phyloP scores from a whole-genome alignment of 1,140 invertebrate genomes.

The Diabrotica virgifera region DNA sequence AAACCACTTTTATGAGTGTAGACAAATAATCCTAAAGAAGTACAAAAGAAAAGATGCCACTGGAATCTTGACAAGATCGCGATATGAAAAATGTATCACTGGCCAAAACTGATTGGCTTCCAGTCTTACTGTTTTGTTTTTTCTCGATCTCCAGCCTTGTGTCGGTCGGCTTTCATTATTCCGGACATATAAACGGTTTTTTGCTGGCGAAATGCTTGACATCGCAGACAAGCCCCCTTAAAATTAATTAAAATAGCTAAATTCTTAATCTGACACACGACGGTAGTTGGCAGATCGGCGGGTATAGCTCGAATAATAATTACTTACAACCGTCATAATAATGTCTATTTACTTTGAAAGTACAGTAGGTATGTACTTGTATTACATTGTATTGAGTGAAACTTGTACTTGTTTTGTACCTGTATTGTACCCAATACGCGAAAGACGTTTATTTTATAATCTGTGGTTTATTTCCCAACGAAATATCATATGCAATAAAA shows the following conservation, averaged over 20 bases:
- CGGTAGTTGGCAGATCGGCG: background rate
- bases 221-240: slow-evolving; percentile 24
- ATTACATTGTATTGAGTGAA: too few species aligned
- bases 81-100: slow-evolving; percentile 35
- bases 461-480: too few species aligned
- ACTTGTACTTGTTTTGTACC: too few species aligned
- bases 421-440: too few species aligned
- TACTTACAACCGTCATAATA: background rate
- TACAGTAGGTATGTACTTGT: too few species aligned
- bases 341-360: too few species aligned
- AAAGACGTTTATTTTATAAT: too few species aligned
- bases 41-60: slow-evolving; percentile 25
- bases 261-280: slow-evolving; percentile 19
- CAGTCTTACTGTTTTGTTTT: slow-evolving; percentile 9
- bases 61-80: slow-evolving; percentile 32
- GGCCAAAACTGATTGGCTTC: slow-evolving; percentile 32
- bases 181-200: slow-evolving; percentile 30
- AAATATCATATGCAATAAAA: too few species aligned
- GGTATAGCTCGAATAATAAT: background rate
- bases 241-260: slow-evolving; percentile 33
- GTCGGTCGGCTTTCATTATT: slow-evolving; percentile 31
- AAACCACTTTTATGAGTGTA: background rate
- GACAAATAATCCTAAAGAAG: slow-evolving; percentile 14
- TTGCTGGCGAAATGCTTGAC: slow-evolving; percentile 28
- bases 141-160: slow-evolving; percentile 4